Evolutionary conservation across 1,140 invertebrate species (phyloP), one percentile per base, ranked within the genome.

Genomic region (Gerris buenoi): DNA sequence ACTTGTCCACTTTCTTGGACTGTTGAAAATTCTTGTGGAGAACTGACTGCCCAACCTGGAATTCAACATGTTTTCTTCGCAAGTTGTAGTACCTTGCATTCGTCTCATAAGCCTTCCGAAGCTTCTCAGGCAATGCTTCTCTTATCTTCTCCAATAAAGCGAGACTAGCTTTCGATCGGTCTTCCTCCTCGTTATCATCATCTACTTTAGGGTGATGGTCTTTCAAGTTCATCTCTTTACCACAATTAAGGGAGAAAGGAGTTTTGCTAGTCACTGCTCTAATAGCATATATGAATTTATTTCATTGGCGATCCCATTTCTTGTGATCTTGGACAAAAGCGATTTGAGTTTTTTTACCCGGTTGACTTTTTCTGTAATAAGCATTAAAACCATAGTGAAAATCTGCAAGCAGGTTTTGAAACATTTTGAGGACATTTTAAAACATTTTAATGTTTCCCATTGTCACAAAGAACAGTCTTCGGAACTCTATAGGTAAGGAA

Each of bases 211-310:
- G 62, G 5, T 63, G 23, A 1, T 65, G n/a, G 23, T 33, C 64
- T 5, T 5, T 22, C 10, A 70, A 68, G n/a, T 71, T 33, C n/a
- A 78, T 60, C 64, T 78, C 75, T 59, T 76, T 63, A 18, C 74
- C 77, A 27, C 75, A 75, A 18, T 72, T 78, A 5, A 78, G 63
- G 23, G 74, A 75, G 5, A 75, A 75, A 13, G 77, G 76, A 0
- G 76, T 76, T 58, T 71, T 76, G 1, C 72, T 65, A 5, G 76
- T 80, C 0, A 73, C 70, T 1, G 77, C 76, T 64, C 80, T 80
- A 66, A 78, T 73, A 0, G 78, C 78, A 65, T 77, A 80, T 0
- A 73, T 69, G 1, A 80, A 71, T 25, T 75, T 72, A 0, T 73
- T 70, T 1, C 80, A 66, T 25, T 74, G 67, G 0, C 70, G 63